Evolutionary conservation across 2,113 vertebrate genomes (phyloP), one percentile per base, ranked within the genome.

Genomic region (Nyctereutes procyonoides): DNA sequence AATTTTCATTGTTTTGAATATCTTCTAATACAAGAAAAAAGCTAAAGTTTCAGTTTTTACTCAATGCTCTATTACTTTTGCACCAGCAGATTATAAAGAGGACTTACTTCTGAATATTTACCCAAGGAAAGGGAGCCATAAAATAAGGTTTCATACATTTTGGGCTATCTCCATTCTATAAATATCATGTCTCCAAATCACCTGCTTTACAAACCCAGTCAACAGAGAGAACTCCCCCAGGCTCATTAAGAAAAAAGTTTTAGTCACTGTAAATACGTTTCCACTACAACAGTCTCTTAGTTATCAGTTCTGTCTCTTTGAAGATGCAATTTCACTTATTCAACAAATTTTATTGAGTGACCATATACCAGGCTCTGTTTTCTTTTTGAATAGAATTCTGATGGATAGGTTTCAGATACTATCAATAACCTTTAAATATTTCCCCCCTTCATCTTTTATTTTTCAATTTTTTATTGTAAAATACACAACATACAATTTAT

Each of bases 21-120:
- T 67, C 58, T 89, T 90, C 51, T 20, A 87, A 87, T 65, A 93
- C 90, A 76, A 67, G 22, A 76, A 82, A 86, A 80, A 43, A 32
- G 43, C 19, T 90, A 79, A 35, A 65, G 14, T 91, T 82, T 43
- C n/a, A 82, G 24, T 38, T 93, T 86, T 76, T 82, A 67, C 62
- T 81, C n/a, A 82, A 63, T 69, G 30, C 5, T 87, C 32, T 93
- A 51, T 67, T 93, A 43, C 26, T 62, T 93, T 87, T 90, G 60
- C 11, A 90, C 10, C 60, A 90, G 62, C 16, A 82, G 60, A 91
- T 76, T 91, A 69, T 56, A 62, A 56, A 86, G 35, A 93, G 12
- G 48, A 51, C 35, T 43, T 7, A 30, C 20, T 93, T 85, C 30
- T 65, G 28, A 86, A 62, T 60, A 53, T 15, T 90, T 4, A 82